A percentile compares a stretch with the other conserved stretches of the same genome.
Conservation (phyloP, 1,140 invertebrate genomes). For the Cydia amplana region DNA sequence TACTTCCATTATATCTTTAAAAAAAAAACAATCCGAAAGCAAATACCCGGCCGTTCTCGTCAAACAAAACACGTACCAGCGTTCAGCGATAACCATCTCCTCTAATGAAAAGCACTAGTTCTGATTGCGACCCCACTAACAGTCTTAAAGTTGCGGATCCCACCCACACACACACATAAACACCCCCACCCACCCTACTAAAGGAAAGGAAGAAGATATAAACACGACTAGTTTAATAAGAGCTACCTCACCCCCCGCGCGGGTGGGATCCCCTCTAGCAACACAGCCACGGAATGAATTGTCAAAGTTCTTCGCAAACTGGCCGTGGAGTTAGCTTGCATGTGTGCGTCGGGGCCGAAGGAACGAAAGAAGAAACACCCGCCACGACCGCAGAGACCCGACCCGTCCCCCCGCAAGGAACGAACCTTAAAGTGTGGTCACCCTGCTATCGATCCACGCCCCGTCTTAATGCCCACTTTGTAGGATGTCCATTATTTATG, state of each 20-base stretch:
- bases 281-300: constrained; percentile 49
- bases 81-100: constrained; percentile 69
- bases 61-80: constrained; percentile 66
- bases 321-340: constrained; percentile 41
- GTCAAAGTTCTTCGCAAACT: constrained; percentile 51
- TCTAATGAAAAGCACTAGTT: constrained; percentile 74
- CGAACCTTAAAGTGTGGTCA: constrained; percentile 63
- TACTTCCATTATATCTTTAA: background rate
- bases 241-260: constrained; percentile 44
- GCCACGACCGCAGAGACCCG: constrained; percentile 50
- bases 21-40: constrained; percentile 35
- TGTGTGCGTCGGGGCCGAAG: constrained; percentile 47
- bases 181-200: constrained; percentile 60
- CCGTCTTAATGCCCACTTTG: constrained; percentile 72
- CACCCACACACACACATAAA: constrained; percentile 55
- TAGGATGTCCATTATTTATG: constrained; percentile 73
- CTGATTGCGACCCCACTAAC: constrained; percentile 76
- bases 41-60: constrained; percentile 51
- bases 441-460: constrained; percentile 63
- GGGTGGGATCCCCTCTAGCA: constrained; percentile 38
- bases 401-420: constrained; percentile 64
- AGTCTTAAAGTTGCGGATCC: constrained; percentile 73
- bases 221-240: constrained; percentile 53
- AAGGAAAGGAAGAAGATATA: constrained; percentile 69
- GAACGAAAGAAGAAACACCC: constrained; percentile 73